These are phyloP conservation scores for Anser brachyrhynchus DNA, from an alignment of 2,113 vertebrate genomes.

Conservation along the genomic window DNA sequence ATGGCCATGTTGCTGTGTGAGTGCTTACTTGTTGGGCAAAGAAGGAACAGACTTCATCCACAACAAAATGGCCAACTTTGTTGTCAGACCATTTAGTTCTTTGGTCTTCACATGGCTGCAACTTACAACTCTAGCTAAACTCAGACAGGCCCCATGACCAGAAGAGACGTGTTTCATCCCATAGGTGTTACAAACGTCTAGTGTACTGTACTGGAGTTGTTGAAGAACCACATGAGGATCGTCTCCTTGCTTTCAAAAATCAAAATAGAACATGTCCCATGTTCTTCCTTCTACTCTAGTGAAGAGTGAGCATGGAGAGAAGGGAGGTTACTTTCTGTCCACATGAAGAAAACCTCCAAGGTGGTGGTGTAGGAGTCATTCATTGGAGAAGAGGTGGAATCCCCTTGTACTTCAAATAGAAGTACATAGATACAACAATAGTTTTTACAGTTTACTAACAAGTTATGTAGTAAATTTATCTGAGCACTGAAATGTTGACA, in stretches of 20 bases:
- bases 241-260: neutral
- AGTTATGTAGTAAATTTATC: neutral
- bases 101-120: accelerated
- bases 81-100: neutral
- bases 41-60: neutral
- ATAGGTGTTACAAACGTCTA: neutral
- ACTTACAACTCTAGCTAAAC: neutral
- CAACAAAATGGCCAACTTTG: neutral
- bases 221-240: neutral
- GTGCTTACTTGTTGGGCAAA: neutral
- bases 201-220: neutral
- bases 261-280: no score
- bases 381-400: neutral
- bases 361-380: neutral
- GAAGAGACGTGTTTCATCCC: neutral
- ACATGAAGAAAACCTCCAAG: neutral
- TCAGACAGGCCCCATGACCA: accelerated
- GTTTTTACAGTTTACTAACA: neutral
- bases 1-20: neutral
- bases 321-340: neutral
- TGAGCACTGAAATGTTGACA: neutral
- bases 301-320: neutral
- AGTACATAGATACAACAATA: neutral
- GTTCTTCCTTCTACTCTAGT: neutral
- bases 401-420: neutral